Conservation (phyloP, 2,797 vertebrate genomes). For the Silurus aristotelis region DNA sequence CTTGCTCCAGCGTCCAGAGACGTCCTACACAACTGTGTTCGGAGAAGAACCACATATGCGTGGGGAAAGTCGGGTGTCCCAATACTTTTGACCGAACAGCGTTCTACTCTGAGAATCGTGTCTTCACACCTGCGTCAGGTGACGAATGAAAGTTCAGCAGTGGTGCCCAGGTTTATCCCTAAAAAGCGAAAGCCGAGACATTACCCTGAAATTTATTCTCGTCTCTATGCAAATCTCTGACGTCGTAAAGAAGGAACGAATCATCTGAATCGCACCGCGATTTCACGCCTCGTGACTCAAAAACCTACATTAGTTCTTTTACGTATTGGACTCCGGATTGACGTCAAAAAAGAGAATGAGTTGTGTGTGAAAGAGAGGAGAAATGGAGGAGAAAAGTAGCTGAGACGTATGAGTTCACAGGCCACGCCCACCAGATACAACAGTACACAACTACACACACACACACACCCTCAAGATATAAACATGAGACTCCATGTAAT, state of each 20-base stretch:
- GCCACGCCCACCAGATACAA: neutral
- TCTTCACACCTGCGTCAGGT: slow-evolving; percentile 28
- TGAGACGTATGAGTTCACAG: neutral
- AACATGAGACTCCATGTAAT: neutral
- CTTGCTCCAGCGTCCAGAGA: too few species aligned
- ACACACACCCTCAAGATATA: neutral
- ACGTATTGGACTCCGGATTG: too few species aligned
- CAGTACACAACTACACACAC: neutral
- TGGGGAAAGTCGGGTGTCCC: too few species aligned
- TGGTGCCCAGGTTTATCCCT: neutral
- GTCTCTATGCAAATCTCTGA: slow-evolving; percentile 3
- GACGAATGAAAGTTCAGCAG: neutral
- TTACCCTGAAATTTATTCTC: neutral
- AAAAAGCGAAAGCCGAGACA: neutral
- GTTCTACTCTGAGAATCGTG: neutral
- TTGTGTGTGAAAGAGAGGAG: too few species aligned
- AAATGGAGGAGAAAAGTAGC: too few species aligned
- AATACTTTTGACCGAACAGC: too few species aligned
- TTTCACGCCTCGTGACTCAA: too few species aligned
- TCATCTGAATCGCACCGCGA: neutral
- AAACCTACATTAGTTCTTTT: neutral
- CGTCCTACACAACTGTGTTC: too few species aligned
- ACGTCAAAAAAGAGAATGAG: too few species aligned
- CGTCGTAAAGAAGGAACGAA: neutral
- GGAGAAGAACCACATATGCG: too few species aligned